A percentile compares a stretch with the other conserved stretches of the same genome.
These are phyloP conservation scores for Diarsia brunnea DNA, from an alignment of 2,888 invertebrate genomes.

Conservation along the genomic window DNA sequence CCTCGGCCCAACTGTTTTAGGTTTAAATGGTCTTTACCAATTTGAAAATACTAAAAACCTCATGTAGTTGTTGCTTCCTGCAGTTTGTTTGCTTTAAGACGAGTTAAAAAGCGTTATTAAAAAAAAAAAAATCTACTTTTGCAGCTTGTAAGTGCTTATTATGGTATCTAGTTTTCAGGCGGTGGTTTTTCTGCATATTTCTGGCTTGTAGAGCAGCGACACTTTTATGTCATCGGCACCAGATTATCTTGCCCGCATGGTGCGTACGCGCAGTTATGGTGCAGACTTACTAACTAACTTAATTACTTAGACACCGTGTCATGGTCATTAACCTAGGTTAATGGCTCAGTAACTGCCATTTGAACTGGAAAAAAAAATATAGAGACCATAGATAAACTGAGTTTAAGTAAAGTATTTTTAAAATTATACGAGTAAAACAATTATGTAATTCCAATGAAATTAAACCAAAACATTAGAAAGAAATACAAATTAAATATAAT, in stretches of 20 bases:
- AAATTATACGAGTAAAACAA: no score
- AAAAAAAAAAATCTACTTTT: no score
- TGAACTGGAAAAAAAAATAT: not conserved
- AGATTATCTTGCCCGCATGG: conserved; percentile 43
- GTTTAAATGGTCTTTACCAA: no score
- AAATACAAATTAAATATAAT: conserved; percentile 5
- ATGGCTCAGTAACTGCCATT: not conserved
- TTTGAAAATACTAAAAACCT: no score
- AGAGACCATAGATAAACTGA: not conserved
- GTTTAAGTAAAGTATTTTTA: no score
- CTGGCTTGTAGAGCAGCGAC: conserved; percentile 58
- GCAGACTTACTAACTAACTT: conserved; percentile 16
- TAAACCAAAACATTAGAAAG: conserved; percentile 11
- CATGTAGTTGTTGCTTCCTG: no score
- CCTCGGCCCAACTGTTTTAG: no score
- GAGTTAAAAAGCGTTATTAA: no score
- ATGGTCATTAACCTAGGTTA: not conserved
- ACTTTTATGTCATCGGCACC: conserved; percentile 83
- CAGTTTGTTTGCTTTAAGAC: no score
- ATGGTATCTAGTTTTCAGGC: no score
- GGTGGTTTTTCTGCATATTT: conserved; percentile 29
- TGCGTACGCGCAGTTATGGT: conserved; percentile 36
- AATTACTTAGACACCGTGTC: not conserved
- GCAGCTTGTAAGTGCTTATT: no score
- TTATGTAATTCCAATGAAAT: conserved; percentile 11